Evolutionary conservation across 2,888 invertebrate species (phyloP).

Genomic region (Heliconius aoede): DNA sequence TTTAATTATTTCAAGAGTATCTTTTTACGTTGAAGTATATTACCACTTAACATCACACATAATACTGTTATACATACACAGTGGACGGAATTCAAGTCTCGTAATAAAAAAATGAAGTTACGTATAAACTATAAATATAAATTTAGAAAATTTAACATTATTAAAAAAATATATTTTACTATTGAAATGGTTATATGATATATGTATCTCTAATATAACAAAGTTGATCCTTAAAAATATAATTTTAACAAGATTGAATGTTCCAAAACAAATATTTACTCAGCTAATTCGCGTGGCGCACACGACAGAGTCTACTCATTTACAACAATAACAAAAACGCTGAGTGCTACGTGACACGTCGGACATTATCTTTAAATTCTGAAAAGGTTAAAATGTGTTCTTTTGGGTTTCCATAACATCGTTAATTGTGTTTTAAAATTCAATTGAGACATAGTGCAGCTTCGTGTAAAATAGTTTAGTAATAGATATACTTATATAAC

Average conservation of each 20-base stretch:
- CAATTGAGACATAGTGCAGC: not conserved
- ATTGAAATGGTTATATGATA: slow-evolving; percentile 10
- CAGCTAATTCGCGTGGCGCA: slow-evolving; percentile 81
- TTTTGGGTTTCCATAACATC: slow-evolving; percentile 30
- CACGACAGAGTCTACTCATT: slow-evolving; percentile 73
- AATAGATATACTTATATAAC: not conserved
- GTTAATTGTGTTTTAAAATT: slow-evolving; percentile 5
- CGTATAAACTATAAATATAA: slow-evolving; percentile 12
- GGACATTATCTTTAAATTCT: slow-evolving; percentile 39
- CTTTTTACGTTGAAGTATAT: slow-evolving; percentile 54
- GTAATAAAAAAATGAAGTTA: slow-evolving; percentile 33
- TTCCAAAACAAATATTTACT: slow-evolving; percentile 79
- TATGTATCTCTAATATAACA: slow-evolving; percentile 21
- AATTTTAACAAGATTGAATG: slow-evolving; percentile 68
- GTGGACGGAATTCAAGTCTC: slow-evolving; percentile 37
- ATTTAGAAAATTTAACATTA: not conserved
- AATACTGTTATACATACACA: slow-evolving; percentile 36
- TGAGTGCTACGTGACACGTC: slow-evolving; percentile 58
- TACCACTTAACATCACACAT: slow-evolving; percentile 48
- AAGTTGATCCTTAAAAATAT: slow-evolving; percentile 57
- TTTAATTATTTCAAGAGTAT: slow-evolving; percentile 64
- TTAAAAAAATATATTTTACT: slow-evolving; percentile 19
- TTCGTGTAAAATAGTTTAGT: not conserved
- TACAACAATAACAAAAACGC: slow-evolving; percentile 75
- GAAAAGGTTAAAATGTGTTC: slow-evolving; percentile 22